phyloP scores from a whole-genome alignment of 1,140 invertebrate genomes.

The Tenebrio molitor region DNA sequence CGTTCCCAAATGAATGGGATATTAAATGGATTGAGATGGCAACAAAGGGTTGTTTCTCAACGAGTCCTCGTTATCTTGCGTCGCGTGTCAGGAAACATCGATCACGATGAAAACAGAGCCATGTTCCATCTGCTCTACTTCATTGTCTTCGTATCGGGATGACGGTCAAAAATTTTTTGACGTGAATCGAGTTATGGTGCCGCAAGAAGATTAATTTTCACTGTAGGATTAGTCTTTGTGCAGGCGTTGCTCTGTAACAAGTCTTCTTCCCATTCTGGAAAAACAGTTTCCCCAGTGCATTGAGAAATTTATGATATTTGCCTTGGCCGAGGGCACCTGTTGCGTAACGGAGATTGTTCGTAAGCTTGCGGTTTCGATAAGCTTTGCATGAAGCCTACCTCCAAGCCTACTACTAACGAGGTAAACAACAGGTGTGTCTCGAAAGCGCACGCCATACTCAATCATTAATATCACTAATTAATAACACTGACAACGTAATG shows the following conservation, averaged over 20 bases:
- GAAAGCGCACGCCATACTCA: conserved; percentile 6
- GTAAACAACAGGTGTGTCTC: conserved; percentile 41
- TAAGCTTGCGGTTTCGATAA: conserved; percentile 40
- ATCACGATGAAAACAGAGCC: conserved; percentile 11
- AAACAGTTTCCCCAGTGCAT: conserved; percentile 17
- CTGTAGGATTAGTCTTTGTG: background rate
- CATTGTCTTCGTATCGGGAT: conserved; percentile 3
- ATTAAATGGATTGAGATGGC: conserved; percentile 35
- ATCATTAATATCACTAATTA: conserved; percentile 28
- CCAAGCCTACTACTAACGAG: conserved; percentile 28
- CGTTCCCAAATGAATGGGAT: conserved; percentile 6
- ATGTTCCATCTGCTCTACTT: background rate
- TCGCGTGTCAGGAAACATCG: conserved; percentile 36
- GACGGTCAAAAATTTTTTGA: background rate
- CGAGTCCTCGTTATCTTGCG: conserved; percentile 20
- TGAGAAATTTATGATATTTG: conserved; percentile 46
- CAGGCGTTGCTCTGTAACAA: conserved; percentile 3
- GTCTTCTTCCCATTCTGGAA: background rate
- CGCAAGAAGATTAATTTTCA: conserved; percentile 15
- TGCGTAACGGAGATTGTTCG: conserved; percentile 38
- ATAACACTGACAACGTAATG: conserved; percentile 19
- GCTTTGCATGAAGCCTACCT: conserved; percentile 41
- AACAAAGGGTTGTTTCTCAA: conserved; percentile 22
- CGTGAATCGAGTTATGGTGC: background rate
- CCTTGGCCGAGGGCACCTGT: conserved; percentile 44